Conservation (phyloP, 1,140 invertebrate species). For the Solenopsis fugax region DNA sequence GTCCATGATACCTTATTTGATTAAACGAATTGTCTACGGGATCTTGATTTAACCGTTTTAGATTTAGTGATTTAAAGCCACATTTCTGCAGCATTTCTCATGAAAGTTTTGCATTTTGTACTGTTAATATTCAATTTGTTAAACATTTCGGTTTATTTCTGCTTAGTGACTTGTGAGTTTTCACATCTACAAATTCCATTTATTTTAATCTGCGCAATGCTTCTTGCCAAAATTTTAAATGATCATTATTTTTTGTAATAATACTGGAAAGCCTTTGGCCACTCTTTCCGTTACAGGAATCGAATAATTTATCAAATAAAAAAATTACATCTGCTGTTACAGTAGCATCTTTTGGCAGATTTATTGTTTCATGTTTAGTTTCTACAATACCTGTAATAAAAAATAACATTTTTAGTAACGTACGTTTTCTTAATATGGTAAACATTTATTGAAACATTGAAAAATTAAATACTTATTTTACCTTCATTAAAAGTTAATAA, state of each 20-base stretch:
- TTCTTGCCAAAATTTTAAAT: not conserved
- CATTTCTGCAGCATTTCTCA: not conserved
- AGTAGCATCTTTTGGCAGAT: not conserved
- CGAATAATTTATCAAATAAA: not conserved
- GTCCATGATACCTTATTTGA: slow-evolving; percentile 8
- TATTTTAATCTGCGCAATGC: not conserved
- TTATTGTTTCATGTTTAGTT: not conserved
- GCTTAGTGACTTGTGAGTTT: not conserved
- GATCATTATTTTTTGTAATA: not conserved
- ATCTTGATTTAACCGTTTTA: slow-evolving; percentile 1
- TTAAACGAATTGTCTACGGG: not conserved
- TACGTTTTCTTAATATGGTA: not conserved
- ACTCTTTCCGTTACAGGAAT: not conserved
- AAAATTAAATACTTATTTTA: not conserved
- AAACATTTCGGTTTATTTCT: slow-evolving; percentile 20
- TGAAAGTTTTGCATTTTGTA: not conserved
- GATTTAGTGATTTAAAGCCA: not conserved
- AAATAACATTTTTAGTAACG: not conserved
- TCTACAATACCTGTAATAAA: not conserved
- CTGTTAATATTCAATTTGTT: not conserved
- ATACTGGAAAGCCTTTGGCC: not conserved
- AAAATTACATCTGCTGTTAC: not conserved
- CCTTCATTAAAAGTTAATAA: not conserved
- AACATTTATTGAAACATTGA: not conserved
- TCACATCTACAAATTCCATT: not conserved